These are phyloP conservation scores for Promerops cafer DNA, from an alignment of 2,113 vertebrate species.

Conservation along the genomic window DNA sequence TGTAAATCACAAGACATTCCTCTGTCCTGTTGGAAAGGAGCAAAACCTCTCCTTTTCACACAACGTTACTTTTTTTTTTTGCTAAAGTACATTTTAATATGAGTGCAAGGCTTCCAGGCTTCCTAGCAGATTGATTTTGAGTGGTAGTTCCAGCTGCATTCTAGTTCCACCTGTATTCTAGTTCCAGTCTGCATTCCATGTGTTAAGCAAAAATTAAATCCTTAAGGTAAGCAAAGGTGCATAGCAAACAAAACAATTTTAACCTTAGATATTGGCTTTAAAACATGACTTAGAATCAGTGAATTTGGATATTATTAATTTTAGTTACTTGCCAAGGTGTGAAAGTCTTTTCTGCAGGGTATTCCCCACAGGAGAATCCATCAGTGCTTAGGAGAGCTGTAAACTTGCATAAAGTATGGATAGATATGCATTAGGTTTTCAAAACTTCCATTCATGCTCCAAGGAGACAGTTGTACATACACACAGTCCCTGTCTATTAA, in stretches of 20 bases:
- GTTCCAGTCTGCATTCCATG: background rate
- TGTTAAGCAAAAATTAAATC: background rate
- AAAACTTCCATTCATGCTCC: background rate
- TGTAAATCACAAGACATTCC: background rate
- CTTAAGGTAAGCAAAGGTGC: background rate
- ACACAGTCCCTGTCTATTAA: background rate
- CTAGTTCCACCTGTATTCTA: background rate
- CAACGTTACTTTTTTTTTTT: background rate
- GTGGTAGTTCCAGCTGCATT: background rate
- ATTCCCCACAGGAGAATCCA: background rate
- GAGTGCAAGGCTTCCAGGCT: background rate
- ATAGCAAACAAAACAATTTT: background rate
- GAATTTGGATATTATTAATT: background rate
- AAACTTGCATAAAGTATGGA: background rate
- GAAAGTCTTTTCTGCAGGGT: background rate
- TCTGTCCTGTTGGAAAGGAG: background rate
- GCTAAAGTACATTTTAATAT: background rate
- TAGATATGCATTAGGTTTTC: background rate
- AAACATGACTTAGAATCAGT: background rate
- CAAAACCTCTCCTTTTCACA: background rate
- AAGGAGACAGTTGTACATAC: background rate
- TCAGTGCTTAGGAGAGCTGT: background rate
- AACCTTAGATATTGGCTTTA: background rate
- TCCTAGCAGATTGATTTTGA: background rate
- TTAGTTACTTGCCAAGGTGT: background rate